These are phyloP conservation scores for Synodontis membranacea DNA, from an alignment of 2,113 vertebrate genomes.

Conservation along the genomic window DNA sequence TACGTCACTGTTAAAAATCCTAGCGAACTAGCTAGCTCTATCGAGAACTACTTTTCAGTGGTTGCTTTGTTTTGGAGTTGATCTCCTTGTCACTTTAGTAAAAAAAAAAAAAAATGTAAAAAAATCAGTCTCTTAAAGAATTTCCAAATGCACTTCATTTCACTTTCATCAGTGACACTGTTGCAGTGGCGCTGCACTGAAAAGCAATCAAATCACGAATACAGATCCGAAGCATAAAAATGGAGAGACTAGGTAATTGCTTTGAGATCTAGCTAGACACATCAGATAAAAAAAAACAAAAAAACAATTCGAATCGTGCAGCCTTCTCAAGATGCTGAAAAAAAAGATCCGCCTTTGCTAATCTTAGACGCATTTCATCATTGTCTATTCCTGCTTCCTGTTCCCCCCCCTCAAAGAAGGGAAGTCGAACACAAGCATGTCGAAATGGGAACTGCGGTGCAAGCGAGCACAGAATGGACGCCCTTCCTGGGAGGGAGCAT, in stretches of 20 bases:
- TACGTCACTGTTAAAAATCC: too few relatives aligned
- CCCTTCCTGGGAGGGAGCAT: slow-evolving; percentile 39
- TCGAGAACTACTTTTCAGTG: neutral
- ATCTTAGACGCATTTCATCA: slow-evolving; percentile 34
- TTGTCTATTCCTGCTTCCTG: slow-evolving; percentile 48
- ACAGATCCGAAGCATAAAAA: neutral
- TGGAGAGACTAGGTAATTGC: neutral
- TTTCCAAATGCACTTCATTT: neutral
- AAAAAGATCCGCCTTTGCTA: slow-evolving; percentile 37
- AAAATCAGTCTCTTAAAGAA: too few relatives aligned
- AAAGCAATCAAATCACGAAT: neutral
- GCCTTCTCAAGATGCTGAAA: neutral
- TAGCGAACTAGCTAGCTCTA: neutral
- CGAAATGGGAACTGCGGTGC: slow-evolving; percentile 5
- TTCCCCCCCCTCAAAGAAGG: slow-evolving; percentile 18
- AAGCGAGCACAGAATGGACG: slow-evolving; percentile 18
- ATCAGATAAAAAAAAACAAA: neutral
- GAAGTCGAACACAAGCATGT: slow-evolving; percentile 37
- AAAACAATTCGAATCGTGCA: neutral
- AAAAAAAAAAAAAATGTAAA: too few relatives aligned
- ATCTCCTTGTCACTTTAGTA: neutral
- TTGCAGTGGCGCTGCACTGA: neutral
- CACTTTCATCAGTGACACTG: neutral
- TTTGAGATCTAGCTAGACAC: neutral
- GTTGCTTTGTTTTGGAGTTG: neutral